These are phyloP conservation scores for Desmophyllum pertusum DNA, from an alignment of 92 coral and sea anemone genomes.

Conservation along the genomic window DNA sequence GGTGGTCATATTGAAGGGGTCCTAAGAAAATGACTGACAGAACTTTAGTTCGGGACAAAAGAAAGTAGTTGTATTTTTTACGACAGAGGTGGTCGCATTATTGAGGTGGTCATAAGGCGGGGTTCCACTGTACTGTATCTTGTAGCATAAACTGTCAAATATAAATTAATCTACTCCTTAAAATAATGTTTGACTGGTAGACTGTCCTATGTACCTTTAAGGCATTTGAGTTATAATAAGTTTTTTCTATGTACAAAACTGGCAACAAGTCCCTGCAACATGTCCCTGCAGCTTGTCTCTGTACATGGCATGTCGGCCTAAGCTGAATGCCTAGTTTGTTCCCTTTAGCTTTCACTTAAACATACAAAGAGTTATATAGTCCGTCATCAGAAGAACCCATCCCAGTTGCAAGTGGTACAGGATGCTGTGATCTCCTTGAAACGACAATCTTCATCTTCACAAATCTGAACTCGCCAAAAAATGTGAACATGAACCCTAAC, in stretches of 20 bases:
- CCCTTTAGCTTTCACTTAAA: neutral
- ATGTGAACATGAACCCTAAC: constrained; percentile 73
- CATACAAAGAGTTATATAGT: constrained; percentile 10
- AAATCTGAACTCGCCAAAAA: constrained; percentile 84
- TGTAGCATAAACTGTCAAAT: too few species aligned
- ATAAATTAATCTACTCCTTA: neutral
- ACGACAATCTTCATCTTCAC: constrained; percentile 75
- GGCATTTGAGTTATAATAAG: neutral
- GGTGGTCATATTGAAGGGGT: too few species aligned
- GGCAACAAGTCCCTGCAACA: neutral
- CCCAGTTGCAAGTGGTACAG: constrained; percentile 70
- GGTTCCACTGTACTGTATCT: too few species aligned
- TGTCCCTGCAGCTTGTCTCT: too few species aligned
- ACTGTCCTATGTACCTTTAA: neutral
- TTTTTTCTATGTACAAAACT: neutral
- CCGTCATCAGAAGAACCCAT: constrained; percentile 36
- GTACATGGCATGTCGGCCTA: too few species aligned
- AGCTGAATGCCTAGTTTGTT: too few species aligned
- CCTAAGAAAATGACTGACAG: too few species aligned
- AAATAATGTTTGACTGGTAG: too few species aligned
- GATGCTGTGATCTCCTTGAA: constrained; percentile 60
- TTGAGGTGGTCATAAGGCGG: too few species aligned
- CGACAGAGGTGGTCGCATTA: too few species aligned
- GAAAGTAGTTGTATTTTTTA: too few species aligned
- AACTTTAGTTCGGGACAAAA: too few species aligned